Evolutionary conservation across 2,888 invertebrate species (phyloP).

Genomic region (Tachystola acroxantha): DNA sequence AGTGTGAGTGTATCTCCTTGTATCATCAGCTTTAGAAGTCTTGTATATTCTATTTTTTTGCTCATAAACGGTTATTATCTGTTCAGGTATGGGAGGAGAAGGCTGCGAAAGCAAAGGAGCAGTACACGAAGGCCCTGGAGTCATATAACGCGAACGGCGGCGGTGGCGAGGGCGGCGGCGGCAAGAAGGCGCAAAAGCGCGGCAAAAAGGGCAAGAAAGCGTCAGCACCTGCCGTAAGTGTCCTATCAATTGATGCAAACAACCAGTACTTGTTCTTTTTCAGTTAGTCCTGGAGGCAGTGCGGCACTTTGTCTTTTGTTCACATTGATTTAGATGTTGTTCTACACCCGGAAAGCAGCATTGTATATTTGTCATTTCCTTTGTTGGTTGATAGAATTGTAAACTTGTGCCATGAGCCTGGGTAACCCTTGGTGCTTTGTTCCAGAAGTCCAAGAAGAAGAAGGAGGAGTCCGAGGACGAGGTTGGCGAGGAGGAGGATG

Average conservation of each 20-base stretch:
- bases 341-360: no score
- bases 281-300: constrained; percentile 8
- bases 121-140: constrained; percentile 92
- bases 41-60: constrained; percentile 6
- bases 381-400: no score
- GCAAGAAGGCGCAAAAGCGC: constrained; percentile 78
- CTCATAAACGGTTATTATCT: constrained; percentile 12
- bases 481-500: constrained; percentile 80
- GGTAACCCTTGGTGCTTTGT: constrained; percentile 13
- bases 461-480: constrained; percentile 82
- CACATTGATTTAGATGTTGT: no score
- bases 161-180: constrained; percentile 70
- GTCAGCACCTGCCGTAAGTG: constrained; percentile 58
- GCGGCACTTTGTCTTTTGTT: constrained; percentile 12
- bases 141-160: constrained; percentile 92
- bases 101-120: constrained; percentile 91
- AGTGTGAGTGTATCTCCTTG: constrained; percentile 79
- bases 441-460: constrained; percentile 75
- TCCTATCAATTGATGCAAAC: not conserved
- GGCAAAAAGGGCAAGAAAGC: constrained; percentile 76
- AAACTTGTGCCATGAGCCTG: not conserved
- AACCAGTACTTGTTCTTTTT: constrained; percentile 3
- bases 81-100: constrained; percentile 93
- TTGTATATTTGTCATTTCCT: no score
- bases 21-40: no score